Conservation (phyloP, 2,113 vertebrate genomes). For the Marmota flaviventris region DNA sequence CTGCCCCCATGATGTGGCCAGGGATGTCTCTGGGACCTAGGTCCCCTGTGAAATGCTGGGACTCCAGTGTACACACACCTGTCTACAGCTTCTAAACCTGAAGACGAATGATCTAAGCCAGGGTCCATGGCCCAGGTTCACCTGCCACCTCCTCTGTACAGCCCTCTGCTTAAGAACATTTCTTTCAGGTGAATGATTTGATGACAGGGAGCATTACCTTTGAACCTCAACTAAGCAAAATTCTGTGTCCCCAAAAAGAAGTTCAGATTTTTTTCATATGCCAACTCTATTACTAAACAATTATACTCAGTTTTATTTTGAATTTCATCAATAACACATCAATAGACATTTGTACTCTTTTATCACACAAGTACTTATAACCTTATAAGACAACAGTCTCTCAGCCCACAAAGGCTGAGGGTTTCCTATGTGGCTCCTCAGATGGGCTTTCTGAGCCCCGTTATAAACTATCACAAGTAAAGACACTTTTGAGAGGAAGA, state of each 20-base stretch:
- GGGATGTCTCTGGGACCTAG: background rate
- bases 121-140: background rate
- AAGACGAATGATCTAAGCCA: background rate
- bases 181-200: background rate
- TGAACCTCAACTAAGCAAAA: slow-evolving; percentile 26
- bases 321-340: background rate
- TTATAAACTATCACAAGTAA: background rate
- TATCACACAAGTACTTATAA: background rate
- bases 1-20: background rate
- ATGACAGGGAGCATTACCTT: background rate
- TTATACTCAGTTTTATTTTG: slow-evolving; percentile 24
- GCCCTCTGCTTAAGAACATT: background rate
- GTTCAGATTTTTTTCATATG: background rate
- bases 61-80: background rate
- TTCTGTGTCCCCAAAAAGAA: background rate
- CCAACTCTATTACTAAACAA: background rate
- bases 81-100: background rate
- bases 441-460: background rate
- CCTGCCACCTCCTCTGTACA: background rate
- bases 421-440: background rate
- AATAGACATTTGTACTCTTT: background rate
- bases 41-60: background rate
- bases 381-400: background rate
- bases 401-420: background rate
- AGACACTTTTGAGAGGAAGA: background rate